Conservation (phyloP, 2,888 invertebrate species). For the Leptothorax acervorum region DNA sequence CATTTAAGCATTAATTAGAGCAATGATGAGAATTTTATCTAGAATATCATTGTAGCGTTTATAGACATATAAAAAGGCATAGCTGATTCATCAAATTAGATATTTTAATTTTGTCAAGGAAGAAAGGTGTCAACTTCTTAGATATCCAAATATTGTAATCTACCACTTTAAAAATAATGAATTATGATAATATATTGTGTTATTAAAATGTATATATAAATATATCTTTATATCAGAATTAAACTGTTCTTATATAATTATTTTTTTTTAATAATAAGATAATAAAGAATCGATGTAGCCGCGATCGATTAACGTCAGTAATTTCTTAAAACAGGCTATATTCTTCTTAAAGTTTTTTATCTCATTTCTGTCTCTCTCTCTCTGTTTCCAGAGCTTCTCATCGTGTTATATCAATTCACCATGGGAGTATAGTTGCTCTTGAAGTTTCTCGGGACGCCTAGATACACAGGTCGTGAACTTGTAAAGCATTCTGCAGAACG, state of each 20-base stretch:
- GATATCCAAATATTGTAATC: not conserved
- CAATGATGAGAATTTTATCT: not conserved
- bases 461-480: slow-evolving; percentile 44
- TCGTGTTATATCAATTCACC: slow-evolving; percentile 34
- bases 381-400: not conserved
- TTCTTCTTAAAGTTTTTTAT: not conserved
- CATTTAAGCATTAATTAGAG: not conserved
- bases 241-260: not conserved
- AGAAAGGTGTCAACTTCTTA: not conserved
- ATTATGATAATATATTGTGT: not conserved
- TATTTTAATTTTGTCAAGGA: not conserved
- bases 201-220: not conserved
- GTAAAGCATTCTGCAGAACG: slow-evolving; percentile 41
- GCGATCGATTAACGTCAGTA: not conserved
- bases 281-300: not conserved
- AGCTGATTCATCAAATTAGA: not conserved
- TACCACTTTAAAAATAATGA: not conserved
- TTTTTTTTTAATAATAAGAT: not conserved
- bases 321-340: not conserved
- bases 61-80: not conserved
- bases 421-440: slow-evolving; percentile 8
- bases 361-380: not conserved
- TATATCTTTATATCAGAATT: not conserved
- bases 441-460: slow-evolving; percentile 32
- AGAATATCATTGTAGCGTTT: not conserved